These are phyloP conservation scores for Cephalopholis sonnerati DNA, from an alignment of 2,113 vertebrate genomes.

Conservation along the genomic window DNA sequence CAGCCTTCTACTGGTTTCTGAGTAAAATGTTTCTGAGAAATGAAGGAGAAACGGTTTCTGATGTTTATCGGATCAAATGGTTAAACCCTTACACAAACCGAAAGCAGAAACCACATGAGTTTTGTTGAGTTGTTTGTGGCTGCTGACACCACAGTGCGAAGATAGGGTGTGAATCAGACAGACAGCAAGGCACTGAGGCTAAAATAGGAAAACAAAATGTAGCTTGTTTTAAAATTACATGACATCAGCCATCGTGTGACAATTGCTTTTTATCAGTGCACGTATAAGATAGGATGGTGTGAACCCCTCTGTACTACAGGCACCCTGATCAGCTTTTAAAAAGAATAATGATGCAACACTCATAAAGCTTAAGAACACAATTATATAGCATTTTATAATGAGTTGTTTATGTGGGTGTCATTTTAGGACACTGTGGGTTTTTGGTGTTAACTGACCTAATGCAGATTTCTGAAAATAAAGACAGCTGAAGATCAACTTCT, in stretches of 20 bases:
- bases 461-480: neutral
- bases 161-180: neutral
- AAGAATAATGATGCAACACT: neutral
- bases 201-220: neutral
- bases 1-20: neutral
- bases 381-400: neutral
- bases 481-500: neutral
- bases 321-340: neutral
- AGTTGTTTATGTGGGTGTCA: neutral
- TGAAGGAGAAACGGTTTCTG: neutral
- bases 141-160: accelerated
- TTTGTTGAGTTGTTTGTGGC: neutral
- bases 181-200: neutral
- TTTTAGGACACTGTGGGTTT: constrained; percentile 10
- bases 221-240: neutral
- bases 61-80: neutral
- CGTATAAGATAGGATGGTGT: neutral
- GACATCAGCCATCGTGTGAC: neutral
- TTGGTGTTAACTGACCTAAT: neutral
- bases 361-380: neutral
- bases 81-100: neutral
- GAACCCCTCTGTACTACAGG: neutral
- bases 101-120: neutral
- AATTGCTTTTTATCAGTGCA: neutral
- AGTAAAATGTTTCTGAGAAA: constrained; percentile 12